These are phyloP conservation scores for Myotis vivesi DNA, from an alignment of 2,797 vertebrate species.

Conservation along the genomic window DNA sequence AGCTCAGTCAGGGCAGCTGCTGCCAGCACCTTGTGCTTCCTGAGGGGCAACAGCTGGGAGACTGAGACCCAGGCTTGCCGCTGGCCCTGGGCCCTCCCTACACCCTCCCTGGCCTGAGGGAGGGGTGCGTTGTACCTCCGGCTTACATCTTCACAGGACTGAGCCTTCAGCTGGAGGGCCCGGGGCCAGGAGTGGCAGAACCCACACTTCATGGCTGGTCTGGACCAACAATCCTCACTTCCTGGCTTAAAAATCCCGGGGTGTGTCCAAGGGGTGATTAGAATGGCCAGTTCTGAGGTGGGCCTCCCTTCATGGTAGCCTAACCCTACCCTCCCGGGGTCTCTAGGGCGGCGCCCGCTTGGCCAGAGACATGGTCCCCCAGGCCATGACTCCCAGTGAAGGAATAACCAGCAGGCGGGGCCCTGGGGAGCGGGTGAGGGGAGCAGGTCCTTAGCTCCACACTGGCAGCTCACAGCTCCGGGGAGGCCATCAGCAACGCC, in stretches of 20 bases:
- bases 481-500: accelerated
- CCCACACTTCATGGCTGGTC: not conserved
- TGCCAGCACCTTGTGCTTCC: not conserved
- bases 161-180: not conserved
- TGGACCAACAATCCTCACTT: not conserved
- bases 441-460: too few relatives aligned
- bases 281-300: not conserved
- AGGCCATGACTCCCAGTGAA: not conserved
- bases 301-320: not conserved
- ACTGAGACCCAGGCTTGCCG: too few relatives aligned
- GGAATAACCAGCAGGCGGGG: not conserved
- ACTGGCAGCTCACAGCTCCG: not conserved
- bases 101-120: too few relatives aligned
- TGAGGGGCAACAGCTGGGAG: not conserved
- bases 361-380: not conserved
- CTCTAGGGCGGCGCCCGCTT: too few relatives aligned
- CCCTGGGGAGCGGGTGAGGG: not conserved
- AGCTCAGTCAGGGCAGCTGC: not conserved
- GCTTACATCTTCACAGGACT: not conserved
- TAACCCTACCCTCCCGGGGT: accelerated
- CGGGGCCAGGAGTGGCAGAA: too few relatives aligned
- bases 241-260: not conserved
- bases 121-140: not conserved
- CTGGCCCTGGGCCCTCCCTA: too few relatives aligned
- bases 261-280: not conserved